Evolutionary conservation across 1,140 invertebrate genomes (phyloP), one percentile per base, ranked within the genome.

Genomic region (Procambarus virginalis): DNA sequence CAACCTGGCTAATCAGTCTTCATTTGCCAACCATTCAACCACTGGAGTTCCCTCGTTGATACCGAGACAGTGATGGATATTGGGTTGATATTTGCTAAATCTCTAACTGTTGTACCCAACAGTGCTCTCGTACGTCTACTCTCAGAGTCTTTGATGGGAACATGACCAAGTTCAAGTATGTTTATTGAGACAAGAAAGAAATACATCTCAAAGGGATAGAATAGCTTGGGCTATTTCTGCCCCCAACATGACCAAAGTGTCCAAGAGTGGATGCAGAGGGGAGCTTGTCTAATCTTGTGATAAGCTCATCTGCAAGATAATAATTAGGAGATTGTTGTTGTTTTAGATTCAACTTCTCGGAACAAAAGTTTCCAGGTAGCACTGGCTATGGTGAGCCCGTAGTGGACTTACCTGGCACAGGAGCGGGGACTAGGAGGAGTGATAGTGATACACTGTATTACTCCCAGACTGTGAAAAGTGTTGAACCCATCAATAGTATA

Each of bases 211-310:
- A 1, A 34, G 34, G 34, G 34, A 34, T 34, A 34, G 34, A 34
- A 34, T 34, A 34, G 34, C 34, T 34, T 0, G 1, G 1, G 34
- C 34, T 34, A 34, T 34, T 34, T 34, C 34, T 34, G 1, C 34
- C 34, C 34, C 34, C 34, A 34, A 34, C 34, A 34, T 34, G 34
- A 34, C 34, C 34, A 34, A 34, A 80, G 17, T 80, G 78, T 1
- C 78, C 78, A 80, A 80, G 3, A 80, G 78, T 80, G 78, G 78
- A 80, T 2, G 2, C 78, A 80, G 78, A 80, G 49, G 78, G 78
- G 78, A 80, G 17, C 78, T 80, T 80, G 34, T 49, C 78, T 80
- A 80, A 80, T 80, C 78, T 80, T 80, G 45, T 80, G 78, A 80
- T 80, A 80, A 48, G 78, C n/a, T 80, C 2, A 80, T 80, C 78